Evolutionary conservation across 2,113 vertebrate species (phyloP).

Genomic region (Puma concolor): DNA sequence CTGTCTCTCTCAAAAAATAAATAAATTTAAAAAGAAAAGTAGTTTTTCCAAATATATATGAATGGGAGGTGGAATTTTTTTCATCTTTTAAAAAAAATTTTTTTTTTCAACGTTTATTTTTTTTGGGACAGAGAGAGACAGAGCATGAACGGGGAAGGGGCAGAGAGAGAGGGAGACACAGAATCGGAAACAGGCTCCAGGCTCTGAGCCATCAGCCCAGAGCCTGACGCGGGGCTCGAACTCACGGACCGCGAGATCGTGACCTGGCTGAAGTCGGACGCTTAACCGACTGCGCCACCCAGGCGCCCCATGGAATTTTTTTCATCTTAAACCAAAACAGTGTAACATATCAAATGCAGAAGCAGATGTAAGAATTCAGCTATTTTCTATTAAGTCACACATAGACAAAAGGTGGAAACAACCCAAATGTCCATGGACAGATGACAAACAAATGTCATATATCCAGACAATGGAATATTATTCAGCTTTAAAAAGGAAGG

Average conservation of each 20-base stretch:
- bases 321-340: background rate
- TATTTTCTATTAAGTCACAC: constrained; percentile 26
- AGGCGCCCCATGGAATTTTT: background rate
- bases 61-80: background rate
- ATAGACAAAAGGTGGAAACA: background rate
- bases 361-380: background rate
- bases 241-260: too few relatives aligned
- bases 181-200: too few relatives aligned
- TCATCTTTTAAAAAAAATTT: too few relatives aligned
- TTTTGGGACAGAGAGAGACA: too few relatives aligned
- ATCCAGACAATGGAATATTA: background rate
- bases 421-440: background rate
- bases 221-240: too few relatives aligned
- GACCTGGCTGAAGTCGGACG: too few relatives aligned
- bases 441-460: background rate
- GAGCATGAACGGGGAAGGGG: too few relatives aligned
- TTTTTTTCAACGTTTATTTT: too few relatives aligned
- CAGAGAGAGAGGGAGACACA: too few relatives aligned
- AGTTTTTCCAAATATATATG: background rate
- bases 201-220: too few relatives aligned
- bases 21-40: background rate
- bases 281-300: too few relatives aligned
- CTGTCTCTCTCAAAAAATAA: too few relatives aligned
- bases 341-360: constrained; percentile 12
- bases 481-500: constrained; percentile 1